phyloP scores from a whole-genome alignment of 2,888 invertebrate species.

The Itoplectis maculator region DNA sequence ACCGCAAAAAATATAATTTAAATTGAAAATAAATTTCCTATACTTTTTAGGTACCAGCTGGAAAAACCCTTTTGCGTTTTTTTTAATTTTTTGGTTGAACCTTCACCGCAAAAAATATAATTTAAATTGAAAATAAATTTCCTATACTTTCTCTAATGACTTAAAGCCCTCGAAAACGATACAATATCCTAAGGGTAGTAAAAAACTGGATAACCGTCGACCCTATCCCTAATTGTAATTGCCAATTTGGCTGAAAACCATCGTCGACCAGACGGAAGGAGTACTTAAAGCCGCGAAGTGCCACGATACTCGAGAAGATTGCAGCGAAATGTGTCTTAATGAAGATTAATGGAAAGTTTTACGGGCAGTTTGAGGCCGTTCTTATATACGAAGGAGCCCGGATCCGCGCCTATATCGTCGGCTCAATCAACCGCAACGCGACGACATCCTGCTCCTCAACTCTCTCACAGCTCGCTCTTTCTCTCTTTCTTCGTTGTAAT shows the following conservation, averaged over 20 bases:
- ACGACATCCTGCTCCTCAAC: conserved; percentile 76
- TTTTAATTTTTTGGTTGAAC: too few species aligned
- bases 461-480: too few species aligned
- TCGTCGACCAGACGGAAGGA: conserved; percentile 48
- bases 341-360: conserved; percentile 59
- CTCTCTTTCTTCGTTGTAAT: conserved; percentile 72
- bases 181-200: background rate
- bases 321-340: conserved; percentile 54
- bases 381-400: conserved; percentile 26
- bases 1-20: too few species aligned
- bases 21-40: too few species aligned
- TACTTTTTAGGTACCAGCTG: too few species aligned
- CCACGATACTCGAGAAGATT: conserved; percentile 34
- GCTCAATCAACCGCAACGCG: conserved; percentile 11
- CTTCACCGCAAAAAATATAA: too few species aligned
- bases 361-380: background rate
- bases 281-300: conserved; percentile 35
- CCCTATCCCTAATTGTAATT: conserved; percentile 25
- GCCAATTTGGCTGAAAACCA: conserved; percentile 8
- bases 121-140: too few species aligned
- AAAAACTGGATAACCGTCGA: background rate
- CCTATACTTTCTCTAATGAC: too few species aligned
- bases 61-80: too few species aligned
- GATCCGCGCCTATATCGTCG: conserved; percentile 42
- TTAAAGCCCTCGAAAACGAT: too few species aligned